phyloP scores from a whole-genome alignment of 2,888 invertebrate species.

The Pterobdella sp. region DNA sequence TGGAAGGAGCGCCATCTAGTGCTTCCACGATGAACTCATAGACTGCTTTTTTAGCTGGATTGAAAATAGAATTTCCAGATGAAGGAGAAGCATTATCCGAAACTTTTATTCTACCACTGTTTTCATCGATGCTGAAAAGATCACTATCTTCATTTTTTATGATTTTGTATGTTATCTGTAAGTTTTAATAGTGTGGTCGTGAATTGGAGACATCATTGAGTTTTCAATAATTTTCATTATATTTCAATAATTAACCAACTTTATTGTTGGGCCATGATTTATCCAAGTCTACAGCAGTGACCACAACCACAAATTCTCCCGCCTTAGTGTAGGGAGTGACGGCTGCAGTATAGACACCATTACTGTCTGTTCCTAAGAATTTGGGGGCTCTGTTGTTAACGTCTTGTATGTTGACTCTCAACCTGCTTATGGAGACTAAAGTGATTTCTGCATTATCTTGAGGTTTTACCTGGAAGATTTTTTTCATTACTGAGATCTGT shows the following conservation, averaged over 20 bases:
- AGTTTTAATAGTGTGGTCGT: neutral
- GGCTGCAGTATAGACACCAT: conserved; percentile 51
- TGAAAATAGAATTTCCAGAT: conserved; percentile 23
- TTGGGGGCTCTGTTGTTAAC: conserved; percentile 94
- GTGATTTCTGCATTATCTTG: neutral
- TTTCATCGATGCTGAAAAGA: conserved; percentile 30
- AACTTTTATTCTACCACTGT: conserved; percentile 34
- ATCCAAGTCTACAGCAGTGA: conserved; percentile 89
- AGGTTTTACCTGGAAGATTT: neutral
- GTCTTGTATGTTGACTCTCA: conserved; percentile 59
- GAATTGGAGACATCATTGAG: neutral
- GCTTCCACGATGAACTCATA: conserved; percentile 96
- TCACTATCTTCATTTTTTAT: conserved; percentile 26
- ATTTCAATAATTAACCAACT: too few relatives aligned
- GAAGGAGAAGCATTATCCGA: neutral
- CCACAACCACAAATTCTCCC: conserved; percentile 80
- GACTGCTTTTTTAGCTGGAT: conserved; percentile 30
- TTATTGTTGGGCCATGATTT: conserved; percentile 46
- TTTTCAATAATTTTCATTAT: neutral
- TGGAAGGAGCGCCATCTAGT: conserved; percentile 88
- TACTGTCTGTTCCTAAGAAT: conserved; percentile 54
- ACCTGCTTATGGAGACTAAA: conserved; percentile 14
- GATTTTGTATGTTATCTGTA: conserved; percentile 35
- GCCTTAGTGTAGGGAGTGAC: conserved; percentile 74
- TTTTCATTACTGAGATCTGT: neutral